Base-by-base conservation (phyloP, 1,140 invertebrate genomes). In the Steinernema feltiae region DNA sequence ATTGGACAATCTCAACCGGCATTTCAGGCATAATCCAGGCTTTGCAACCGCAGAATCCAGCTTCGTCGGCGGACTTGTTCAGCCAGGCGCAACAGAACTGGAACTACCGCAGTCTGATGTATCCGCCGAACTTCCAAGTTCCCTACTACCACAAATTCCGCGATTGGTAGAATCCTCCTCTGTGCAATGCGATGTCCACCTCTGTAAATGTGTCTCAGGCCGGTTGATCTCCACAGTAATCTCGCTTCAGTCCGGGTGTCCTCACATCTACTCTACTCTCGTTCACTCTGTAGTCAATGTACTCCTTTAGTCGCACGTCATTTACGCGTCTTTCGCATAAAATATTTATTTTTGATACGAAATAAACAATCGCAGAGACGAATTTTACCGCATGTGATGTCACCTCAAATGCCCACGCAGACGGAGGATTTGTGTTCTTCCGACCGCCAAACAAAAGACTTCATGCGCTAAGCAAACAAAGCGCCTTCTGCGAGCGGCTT, bases 21-120 rank as follows among this genome's bases (percentile, higher is more conserved):
- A 7, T 41, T 63, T 63, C 7, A 63, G 53, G 53, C 53, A 63
- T 63, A 63, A 63, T 63, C 24, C 53, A 63, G 24, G 53, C 53
- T 27, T 21, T 63, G 7, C 53, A 63, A 63, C 53, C 53, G 2
- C 53, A 63, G 24, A 63, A 63, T 63, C 24, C 53, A 63, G 24
- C 53, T 15, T 63, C 53, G 24, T 15, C 53, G 12, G 53, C 53
- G 3, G 53, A 63, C 24, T 21, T 63, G 12, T 63, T 63, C 24
- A 21, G 53, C 15, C 53, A 63, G 53, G 53, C 53, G 12, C 53
- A 63, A 27, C 53, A 63, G 53, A 63, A 27, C 53, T 63, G 53
- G 53, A 63, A 63, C 53, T 63, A 63, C 53, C 53, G 53, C 7
- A 17, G 12, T 21, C 53, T 63, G 12, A 63, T 63, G 53, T 63